Percentiles rank a stretch among this genome's conserved stretches.
Conservation (phyloP, 2,797 vertebrate genomes). For the Sparus aurata region DNA sequence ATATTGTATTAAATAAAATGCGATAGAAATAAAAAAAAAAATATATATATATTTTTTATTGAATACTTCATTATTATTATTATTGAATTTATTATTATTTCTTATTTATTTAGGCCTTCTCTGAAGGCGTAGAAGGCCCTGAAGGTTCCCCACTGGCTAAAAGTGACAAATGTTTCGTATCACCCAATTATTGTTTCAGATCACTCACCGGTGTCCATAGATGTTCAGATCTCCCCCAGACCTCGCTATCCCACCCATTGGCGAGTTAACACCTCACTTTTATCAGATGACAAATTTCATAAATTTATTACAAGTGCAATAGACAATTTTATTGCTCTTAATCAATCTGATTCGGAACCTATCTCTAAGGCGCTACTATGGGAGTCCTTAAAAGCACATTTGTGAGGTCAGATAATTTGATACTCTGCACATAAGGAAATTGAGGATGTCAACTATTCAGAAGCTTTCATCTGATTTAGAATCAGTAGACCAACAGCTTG, state of each 20-base stretch:
- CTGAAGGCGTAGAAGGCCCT: too few relatives aligned
- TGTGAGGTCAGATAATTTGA: constrained; percentile 44
- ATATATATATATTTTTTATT: too few relatives aligned
- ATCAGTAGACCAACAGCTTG: not conserved
- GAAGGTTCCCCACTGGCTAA: too few relatives aligned
- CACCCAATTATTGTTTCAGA: not conserved
- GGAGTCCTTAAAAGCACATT: constrained; percentile 43
- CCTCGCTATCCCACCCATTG: not conserved
- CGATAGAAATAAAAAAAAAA: too few relatives aligned
- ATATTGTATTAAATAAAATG: too few relatives aligned
- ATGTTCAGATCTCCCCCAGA: not conserved
- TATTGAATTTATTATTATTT: too few relatives aligned
- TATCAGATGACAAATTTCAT: not conserved
- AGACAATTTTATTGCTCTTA: not conserved
- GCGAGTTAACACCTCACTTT: not conserved
- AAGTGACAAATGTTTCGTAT: too few relatives aligned
- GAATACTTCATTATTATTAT: too few relatives aligned
- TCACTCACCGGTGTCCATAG: not conserved
- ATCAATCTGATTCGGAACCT: not conserved
- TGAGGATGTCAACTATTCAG: not conserved
- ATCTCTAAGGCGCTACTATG: too few relatives aligned
- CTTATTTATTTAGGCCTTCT: too few relatives aligned
- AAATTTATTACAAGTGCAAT: not conserved
- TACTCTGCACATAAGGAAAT: constrained; percentile 41
- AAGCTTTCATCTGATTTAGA: not conserved